Percentiles rank a stretch among this genome's conserved stretches.
Evolutionary conservation across 2,797 vertebrate species (phyloP).

Genomic region (Spinus pinus): DNA sequence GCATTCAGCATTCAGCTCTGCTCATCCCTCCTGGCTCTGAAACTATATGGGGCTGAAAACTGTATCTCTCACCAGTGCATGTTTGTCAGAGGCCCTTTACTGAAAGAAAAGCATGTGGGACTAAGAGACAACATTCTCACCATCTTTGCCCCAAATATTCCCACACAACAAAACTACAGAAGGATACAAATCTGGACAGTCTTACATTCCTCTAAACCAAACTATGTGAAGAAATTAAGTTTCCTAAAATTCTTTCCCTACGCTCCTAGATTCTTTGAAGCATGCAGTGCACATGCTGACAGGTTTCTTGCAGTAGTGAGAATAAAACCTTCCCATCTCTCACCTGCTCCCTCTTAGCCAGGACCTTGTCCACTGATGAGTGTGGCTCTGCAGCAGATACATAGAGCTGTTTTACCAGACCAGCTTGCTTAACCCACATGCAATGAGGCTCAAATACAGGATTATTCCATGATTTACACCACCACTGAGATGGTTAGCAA

Average conservation of each 20-base stretch:
- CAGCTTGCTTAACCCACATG: neutral
- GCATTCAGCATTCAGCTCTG: neutral
- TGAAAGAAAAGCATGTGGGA: neutral
- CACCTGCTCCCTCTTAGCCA: neutral
- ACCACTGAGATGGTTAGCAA: neutral
- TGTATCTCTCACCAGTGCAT: neutral
- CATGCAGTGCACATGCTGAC: neutral
- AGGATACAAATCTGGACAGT: neutral
- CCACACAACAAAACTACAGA: neutral
- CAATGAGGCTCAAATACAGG: neutral
- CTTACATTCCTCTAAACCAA: neutral
- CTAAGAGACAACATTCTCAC: neutral
- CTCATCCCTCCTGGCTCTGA: neutral
- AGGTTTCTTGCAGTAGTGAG: neutral
- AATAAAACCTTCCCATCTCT: neutral
- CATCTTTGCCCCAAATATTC: neutral
- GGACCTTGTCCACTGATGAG: neutral
- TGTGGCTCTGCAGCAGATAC: neutral
- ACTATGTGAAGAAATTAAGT: neutral
- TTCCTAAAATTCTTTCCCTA: neutral
- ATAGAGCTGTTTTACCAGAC: neutral
- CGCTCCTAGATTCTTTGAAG: neutral
- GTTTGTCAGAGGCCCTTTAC: neutral
- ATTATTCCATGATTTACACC: neutral
- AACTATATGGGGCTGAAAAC: neutral